Percentiles rank a stretch among this genome's conserved stretches.
Evolutionary conservation across 2,113 vertebrate genomes (phyloP).

Genomic region (Amphilophus citrinellus): DNA sequence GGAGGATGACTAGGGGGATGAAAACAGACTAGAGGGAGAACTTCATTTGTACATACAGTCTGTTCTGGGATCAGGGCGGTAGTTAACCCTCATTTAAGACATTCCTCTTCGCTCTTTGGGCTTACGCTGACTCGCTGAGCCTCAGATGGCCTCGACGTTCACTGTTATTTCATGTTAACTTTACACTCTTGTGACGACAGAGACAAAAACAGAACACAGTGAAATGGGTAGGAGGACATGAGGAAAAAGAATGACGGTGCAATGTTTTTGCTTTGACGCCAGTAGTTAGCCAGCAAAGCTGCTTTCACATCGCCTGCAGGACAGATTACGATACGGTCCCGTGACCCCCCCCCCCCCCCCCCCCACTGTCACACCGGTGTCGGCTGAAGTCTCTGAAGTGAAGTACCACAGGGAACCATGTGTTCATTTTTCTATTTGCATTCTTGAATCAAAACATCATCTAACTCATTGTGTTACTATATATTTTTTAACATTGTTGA

Average conservation of each 20-base stretch:
- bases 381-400: conserved; percentile 25
- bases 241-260: conserved; percentile 24
- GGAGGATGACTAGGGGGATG: conserved; percentile 4
- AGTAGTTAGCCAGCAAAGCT: conserved; percentile 43
- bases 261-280: conserved; percentile 22
- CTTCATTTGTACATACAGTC: conserved; percentile 66
- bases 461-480: conserved; percentile 38
- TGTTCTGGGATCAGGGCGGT: conserved; percentile 59
- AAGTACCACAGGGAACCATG: conserved; percentile 19
- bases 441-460: conserved; percentile 54
- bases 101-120: conserved; percentile 63
- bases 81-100: conserved; percentile 53
- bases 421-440: conserved; percentile 38
- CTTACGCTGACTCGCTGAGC: conserved; percentile 5
- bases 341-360: conserved; percentile 32
- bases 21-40: conserved; percentile 26
- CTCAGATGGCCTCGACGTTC: background rate
- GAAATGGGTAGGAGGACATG: background rate
- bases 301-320: conserved; percentile 28
- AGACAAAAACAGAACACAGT: conserved; percentile 22
- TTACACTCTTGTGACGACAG: conserved; percentile 7
- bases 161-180: conserved; percentile 1
- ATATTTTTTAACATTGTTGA: background rate
- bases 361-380: conserved; percentile 26
- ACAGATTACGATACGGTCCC: conserved; percentile 13